A percentile compares a stretch with the other conserved stretches of the same genome.
phyloP scores from a whole-genome alignment of 2,797 vertebrate genomes.

The Spea hammondii region DNA sequence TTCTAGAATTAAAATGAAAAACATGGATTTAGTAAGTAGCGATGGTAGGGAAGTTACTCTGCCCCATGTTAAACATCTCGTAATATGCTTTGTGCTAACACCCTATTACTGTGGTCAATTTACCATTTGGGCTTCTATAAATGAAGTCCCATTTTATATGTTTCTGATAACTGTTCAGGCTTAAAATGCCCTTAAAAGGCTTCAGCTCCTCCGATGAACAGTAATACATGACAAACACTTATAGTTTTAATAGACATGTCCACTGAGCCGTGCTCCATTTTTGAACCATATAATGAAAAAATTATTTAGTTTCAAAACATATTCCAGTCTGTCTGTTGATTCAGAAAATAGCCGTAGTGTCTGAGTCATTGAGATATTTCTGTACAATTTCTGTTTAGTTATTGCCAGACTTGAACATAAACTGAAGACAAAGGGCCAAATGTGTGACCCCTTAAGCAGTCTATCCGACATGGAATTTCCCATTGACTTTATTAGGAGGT shows the following conservation, averaged over 20 bases:
- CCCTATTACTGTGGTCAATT: too few species aligned
- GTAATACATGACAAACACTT: too few species aligned
- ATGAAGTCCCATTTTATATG: not conserved
- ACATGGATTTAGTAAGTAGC: too few species aligned
- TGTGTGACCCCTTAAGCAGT: constrained; percentile 3
- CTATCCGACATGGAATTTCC: constrained; percentile 12
- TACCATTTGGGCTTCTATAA: too few species aligned
- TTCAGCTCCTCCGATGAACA: too few species aligned
- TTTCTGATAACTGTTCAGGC: not conserved
- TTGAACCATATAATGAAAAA: too few species aligned
- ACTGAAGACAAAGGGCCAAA: constrained; percentile 13
- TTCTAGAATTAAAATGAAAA: too few species aligned
- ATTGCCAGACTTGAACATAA: constrained; percentile 9
- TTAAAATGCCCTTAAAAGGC: not conserved
- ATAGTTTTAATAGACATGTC: too few species aligned
- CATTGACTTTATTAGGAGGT: constrained; percentile 12
- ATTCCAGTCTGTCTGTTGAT: not conserved
- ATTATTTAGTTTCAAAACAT: not conserved
- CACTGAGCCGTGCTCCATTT: too few species aligned
- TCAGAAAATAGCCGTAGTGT: constrained; percentile 12
- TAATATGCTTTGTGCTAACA: too few species aligned
- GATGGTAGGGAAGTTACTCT: too few species aligned
- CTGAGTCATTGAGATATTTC: not conserved
- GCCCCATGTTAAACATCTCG: too few species aligned
- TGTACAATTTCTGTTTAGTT: constrained; percentile 23